phyloP scores from a whole-genome alignment of 2,113 vertebrate genomes.

The Ciconia maguari region DNA sequence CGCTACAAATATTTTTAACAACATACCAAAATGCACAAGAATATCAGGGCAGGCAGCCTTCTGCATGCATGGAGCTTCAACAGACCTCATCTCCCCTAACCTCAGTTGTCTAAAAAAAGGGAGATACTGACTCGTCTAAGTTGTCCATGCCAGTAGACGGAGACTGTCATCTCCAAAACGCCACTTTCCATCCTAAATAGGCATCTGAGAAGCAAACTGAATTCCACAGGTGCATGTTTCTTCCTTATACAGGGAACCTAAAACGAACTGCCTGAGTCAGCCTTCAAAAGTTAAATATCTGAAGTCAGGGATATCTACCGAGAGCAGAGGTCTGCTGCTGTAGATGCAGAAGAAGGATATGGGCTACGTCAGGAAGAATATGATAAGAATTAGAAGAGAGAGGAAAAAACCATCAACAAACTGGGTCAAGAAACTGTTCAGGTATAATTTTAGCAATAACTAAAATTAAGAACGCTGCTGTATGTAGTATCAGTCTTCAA shows the following conservation, averaged over 20 bases:
- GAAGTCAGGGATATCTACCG: neutral
- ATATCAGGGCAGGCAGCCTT: neutral
- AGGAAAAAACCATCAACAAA: neutral
- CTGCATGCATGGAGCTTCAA: neutral
- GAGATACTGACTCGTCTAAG: neutral
- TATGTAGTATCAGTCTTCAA: neutral
- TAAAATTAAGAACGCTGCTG: neutral
- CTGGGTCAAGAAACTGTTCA: conserved; percentile 8
- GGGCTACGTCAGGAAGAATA: neutral
- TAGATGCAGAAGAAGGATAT: neutral
- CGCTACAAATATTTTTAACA: neutral
- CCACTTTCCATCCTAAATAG: neutral
- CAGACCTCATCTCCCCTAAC: neutral
- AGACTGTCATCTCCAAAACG: neutral
- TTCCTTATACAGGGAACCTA: neutral
- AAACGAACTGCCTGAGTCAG: neutral
- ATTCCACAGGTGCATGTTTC: fast-evolving
- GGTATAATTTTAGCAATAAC: conserved; percentile 32
- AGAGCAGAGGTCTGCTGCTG: conserved; percentile 22
- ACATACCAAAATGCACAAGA: neutral
- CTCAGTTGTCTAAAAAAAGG: neutral
- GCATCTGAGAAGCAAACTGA: neutral
- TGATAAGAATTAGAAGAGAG: conserved; percentile 10
- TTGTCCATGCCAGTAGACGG: neutral
- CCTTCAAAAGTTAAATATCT: neutral